Percentiles rank a stretch among this genome's conserved stretches.
Conservation (phyloP, 2,113 vertebrate genomes). For the Hippocampus abdominalis region DNA sequence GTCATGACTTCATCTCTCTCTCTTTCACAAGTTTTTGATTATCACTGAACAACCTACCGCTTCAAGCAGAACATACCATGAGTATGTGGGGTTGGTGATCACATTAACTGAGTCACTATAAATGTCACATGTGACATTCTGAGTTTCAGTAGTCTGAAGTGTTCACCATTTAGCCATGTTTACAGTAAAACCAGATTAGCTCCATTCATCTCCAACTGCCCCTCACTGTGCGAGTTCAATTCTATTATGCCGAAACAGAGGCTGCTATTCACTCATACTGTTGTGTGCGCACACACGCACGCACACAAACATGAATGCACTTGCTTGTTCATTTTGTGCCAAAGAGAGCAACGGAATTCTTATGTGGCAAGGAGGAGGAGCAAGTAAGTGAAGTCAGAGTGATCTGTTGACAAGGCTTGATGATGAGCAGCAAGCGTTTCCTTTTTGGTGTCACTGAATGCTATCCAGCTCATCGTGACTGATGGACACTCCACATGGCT, state of each 20-base stretch:
- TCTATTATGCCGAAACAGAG: conserved; percentile 50
- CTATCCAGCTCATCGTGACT: conserved; percentile 48
- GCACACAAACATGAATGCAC: background rate
- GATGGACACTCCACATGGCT: conserved; percentile 39
- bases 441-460: conserved; percentile 34
- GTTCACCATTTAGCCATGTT: conserved; percentile 16
- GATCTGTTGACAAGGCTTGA: background rate
- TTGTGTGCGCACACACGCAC: background rate
- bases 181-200: conserved; percentile 37
- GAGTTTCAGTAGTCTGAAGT: background rate
- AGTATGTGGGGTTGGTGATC: background rate
- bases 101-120: no score
- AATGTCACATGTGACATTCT: conserved; percentile 3
- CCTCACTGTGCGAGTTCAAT: conserved; percentile 29
- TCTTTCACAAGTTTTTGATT: background rate
- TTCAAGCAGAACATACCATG: background rate
- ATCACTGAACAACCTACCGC: background rate
- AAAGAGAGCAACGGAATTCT: conserved; percentile 41
- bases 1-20: background rate
- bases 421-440: background rate
- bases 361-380: conserved; percentile 18
- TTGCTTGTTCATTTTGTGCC: conserved; percentile 13
- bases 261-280: conserved; percentile 39
- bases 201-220: conserved; percentile 30
- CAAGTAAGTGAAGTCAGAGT: conserved; percentile 22